Conservation (phyloP, 2,888 invertebrate species). For the Synergus itoensis region DNA sequence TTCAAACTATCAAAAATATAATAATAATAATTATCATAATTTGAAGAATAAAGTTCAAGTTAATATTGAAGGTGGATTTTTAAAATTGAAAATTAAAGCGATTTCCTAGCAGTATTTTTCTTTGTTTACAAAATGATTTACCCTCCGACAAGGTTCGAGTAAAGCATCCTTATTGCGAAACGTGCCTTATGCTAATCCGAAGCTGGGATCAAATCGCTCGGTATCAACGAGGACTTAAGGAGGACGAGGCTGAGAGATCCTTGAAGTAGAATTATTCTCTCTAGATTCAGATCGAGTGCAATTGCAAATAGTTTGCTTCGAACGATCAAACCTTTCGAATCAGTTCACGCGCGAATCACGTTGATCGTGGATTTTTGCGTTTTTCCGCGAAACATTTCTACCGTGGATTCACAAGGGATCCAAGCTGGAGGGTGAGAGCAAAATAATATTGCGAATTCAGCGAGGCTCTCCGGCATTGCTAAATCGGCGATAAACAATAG, state of each 20-base stretch:
- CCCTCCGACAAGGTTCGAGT: conserved; percentile 3
- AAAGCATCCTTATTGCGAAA: conserved; percentile 40
- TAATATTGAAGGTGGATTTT: not conserved
- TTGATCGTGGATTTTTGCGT: conserved; percentile 38
- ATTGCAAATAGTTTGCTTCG: conserved; percentile 53
- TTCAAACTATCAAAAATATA: not conserved
- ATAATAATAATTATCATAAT: too few relatives aligned
- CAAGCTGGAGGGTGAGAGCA: conserved; percentile 28
- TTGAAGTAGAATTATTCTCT: conserved; percentile 68
- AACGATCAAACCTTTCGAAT: conserved; percentile 55
- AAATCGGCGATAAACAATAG: conserved; percentile 35
- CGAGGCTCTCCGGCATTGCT: conserved; percentile 15
- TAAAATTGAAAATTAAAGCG: not conserved
- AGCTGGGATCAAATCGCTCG: conserved; percentile 45
- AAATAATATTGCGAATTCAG: conserved; percentile 41
- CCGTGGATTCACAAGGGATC: conserved; percentile 30
- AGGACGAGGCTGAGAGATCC: conserved; percentile 67
- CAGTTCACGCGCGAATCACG: conserved; percentile 46
- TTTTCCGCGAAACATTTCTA: conserved; percentile 19
- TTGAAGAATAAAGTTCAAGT: not conserved
- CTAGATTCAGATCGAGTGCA: conserved; percentile 63
- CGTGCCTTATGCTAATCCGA: conserved; percentile 41
- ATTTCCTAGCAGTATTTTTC: not conserved
- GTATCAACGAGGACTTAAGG: conserved; percentile 54
- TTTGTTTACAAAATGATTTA: conserved; percentile 12